Percentiles rank a stretch among this genome's conserved stretches.
Evolutionary conservation across 2,113 vertebrate species (phyloP).

Genomic region (Leuciscus idus): DNA sequence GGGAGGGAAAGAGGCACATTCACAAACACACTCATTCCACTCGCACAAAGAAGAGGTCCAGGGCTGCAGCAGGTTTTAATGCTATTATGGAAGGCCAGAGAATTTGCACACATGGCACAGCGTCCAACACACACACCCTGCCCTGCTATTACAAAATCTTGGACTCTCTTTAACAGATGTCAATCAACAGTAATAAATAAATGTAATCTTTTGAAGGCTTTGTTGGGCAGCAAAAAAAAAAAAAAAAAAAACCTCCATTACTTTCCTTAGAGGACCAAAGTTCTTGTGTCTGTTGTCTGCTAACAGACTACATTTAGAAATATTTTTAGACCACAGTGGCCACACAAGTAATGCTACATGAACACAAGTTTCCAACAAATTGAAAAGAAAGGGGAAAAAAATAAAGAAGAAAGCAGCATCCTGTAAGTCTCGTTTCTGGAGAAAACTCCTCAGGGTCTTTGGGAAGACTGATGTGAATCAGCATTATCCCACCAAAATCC

Average conservation of each 20-base stretch:
- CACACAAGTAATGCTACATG: conserved; percentile 87
- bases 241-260: conserved; percentile 56
- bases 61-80: conserved; percentile 79
- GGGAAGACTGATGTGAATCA: conserved; percentile 52
- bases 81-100: conserved; percentile 66
- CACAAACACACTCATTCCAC: conserved; percentile 25
- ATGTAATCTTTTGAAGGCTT: conserved; percentile 76
- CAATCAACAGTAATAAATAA: conserved; percentile 86
- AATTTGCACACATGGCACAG: conserved; percentile 77
- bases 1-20: background rate
- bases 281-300: conserved; percentile 4
- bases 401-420: conserved; percentile 67
- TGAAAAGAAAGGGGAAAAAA: conserved; percentile 44
- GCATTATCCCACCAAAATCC: conserved; percentile 40
- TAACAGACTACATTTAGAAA: conserved; percentile 73
- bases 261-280: background rate
- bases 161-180: conserved; percentile 80
- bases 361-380: conserved; percentile 80
- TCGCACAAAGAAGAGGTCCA: conserved; percentile 73
- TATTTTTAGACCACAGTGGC: conserved; percentile 89
- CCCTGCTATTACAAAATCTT: conserved; percentile 77
- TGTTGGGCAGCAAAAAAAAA: conserved; percentile 60
- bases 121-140: conserved; percentile 71
- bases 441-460: conserved; percentile 35
- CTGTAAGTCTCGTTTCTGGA: conserved; percentile 52